These are phyloP conservation scores for Copsychus sechellarum DNA, from an alignment of 2,113 vertebrate species.

Conservation along the genomic window DNA sequence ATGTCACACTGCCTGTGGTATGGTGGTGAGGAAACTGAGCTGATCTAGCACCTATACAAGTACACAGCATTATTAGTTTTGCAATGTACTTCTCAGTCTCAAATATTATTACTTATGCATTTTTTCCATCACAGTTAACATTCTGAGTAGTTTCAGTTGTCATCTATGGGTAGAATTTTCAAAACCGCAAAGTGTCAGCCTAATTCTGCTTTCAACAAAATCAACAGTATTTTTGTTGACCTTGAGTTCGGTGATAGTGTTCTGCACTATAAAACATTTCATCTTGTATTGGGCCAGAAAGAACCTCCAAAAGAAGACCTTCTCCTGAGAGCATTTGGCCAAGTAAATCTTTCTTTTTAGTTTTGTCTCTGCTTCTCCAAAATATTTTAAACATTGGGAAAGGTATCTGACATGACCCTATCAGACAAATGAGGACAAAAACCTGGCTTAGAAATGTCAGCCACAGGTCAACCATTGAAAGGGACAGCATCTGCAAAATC, in stretches of 20 bases:
- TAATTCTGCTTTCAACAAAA: background rate
- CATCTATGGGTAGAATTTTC: slow-evolving; percentile 1
- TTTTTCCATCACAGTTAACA: slow-evolving; percentile 37
- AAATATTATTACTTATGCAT: background rate
- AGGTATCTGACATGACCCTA: background rate
- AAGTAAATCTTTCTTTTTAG: background rate
- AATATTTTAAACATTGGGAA: background rate
- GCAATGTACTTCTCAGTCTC: background rate
- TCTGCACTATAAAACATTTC: background rate
- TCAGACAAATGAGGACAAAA: background rate
- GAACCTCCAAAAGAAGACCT: background rate
- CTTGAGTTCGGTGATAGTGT: background rate
- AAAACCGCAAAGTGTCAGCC: background rate
- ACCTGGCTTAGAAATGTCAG: background rate
- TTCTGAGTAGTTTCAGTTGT: slow-evolving; percentile 35
- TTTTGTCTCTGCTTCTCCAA: background rate
- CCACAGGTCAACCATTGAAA: background rate
- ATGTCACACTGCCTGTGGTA: background rate
- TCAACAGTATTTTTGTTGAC: background rate
- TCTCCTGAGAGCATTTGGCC: background rate
- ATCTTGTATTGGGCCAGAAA: background rate
- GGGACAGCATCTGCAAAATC: background rate
- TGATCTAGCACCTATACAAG: background rate
- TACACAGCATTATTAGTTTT: background rate
- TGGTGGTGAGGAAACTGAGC: background rate